phyloP scores from a whole-genome alignment of 2,797 vertebrate genomes.

The Chaetodon trifasciatus region DNA sequence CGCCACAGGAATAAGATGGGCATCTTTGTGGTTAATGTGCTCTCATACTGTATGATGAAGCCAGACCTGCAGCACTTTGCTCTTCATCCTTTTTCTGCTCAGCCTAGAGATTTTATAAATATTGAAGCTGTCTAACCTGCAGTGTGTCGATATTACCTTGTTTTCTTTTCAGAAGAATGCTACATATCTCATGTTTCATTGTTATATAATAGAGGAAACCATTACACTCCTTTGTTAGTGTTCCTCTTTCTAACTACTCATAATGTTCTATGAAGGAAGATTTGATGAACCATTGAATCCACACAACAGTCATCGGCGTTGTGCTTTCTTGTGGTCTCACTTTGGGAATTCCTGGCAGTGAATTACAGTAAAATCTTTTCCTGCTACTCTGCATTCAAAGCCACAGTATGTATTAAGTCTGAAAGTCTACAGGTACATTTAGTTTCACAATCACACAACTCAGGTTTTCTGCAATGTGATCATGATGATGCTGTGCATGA shows the following conservation, averaged over 20 bases:
- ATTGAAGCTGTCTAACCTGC: not conserved
- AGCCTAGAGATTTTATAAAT: not conserved
- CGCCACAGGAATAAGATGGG: not conserved
- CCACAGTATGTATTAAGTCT: not conserved
- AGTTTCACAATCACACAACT: constrained; percentile 16
- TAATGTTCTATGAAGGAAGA: not conserved
- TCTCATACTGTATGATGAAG: not conserved
- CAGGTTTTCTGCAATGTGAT: constrained; percentile 2
- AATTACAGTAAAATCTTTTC: not conserved
- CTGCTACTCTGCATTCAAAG: not conserved
- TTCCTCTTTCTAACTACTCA: not conserved
- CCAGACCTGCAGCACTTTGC: constrained; percentile 21
- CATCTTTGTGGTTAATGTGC: not conserved
- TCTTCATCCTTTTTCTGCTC: constrained; percentile 2
- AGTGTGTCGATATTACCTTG: not conserved
- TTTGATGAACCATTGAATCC: not conserved
- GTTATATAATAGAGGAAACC: not conserved
- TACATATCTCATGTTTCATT: not conserved
- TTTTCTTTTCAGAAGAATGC: too few species aligned
- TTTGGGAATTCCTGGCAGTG: not conserved
- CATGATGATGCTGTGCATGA: constrained; percentile 6
- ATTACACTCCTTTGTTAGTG: not conserved
- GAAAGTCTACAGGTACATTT: not conserved
- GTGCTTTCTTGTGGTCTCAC: not conserved
- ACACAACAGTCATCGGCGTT: not conserved